Evolutionary conservation across 2,888 invertebrate species (phyloP).

Genomic region (Odontocolon sp.): DNA sequence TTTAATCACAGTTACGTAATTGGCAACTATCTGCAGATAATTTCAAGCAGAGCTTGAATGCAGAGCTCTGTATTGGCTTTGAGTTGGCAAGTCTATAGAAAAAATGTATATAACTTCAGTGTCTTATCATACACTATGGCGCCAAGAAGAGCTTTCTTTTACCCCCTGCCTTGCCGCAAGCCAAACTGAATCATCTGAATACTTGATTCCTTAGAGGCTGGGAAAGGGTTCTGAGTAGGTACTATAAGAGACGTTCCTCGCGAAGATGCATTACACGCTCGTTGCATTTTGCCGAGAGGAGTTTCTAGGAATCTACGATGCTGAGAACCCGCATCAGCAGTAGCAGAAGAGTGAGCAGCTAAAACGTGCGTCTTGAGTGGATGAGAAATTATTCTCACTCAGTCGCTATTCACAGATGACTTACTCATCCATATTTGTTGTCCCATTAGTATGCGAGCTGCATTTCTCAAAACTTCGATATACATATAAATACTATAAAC

Average conservation of each 20-base stretch:
- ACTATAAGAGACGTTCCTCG: background rate
- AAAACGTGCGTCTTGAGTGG: constrained; percentile 5
- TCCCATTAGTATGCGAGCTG: constrained; percentile 16
- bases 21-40: no score
- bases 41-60: no score
- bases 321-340: background rate
- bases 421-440: no score
- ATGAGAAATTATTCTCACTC: constrained; percentile 15
- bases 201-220: constrained; percentile 68
- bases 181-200: constrained; percentile 68
- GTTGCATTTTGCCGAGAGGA: constrained; percentile 59
- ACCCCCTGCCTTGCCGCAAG: background rate
- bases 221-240: background rate
- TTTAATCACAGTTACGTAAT: no score
- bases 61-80: no score
- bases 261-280: constrained; percentile 68
- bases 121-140: constrained; percentile 5
- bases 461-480: background rate
- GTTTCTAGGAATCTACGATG: background rate
- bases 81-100: background rate
- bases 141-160: constrained; percentile 1
- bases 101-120: background rate
- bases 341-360: background rate
- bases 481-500: background rate
- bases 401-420: no score